Evolutionary conservation across 2,888 invertebrate species (phyloP), one percentile per base, ranked within the genome.

Genomic region (Chloroclystis v-ata): DNA sequence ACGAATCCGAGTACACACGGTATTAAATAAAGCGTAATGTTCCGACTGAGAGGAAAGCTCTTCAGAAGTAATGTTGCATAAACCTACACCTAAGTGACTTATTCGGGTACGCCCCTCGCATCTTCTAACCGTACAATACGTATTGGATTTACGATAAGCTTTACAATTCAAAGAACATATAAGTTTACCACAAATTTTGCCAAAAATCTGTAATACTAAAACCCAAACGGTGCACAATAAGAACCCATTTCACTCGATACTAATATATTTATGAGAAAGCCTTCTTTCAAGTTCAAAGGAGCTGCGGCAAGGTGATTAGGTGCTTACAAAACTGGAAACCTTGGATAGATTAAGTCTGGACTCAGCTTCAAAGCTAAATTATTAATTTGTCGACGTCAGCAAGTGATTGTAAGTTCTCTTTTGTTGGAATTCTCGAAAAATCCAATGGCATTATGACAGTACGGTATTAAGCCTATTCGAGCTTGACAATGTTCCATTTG

Each of bases 141-240:
- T 58, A 70, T 65, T 62, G 59, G 56, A 65, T 67, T 69, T 69
- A 70, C 61, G 67, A 69, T 61, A 60, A 63, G 53, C 46, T 60
- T 50, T 44, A 52, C 51, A 53, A 57, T 61, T 58, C 54, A 62
- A 63, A 60, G 55, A 52, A 60, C 56, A 56, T 63, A 65, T 58
- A 54, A 54, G 59, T 64, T 61, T 54, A 7, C 35, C 35, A 20
- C 20, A 35, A 35, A 20, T 33, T 33, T 20, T 6, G 20, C 7
- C 24, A n/a, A 20, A 6, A 20, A 16, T 35, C 14, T 20, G 10
- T 35, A 20, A 35, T 20, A 35, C 20, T 20, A 37, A 43, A 26
- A 40, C 51, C 42, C 30, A 37, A 41, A 49, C 30, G 47, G 48
- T 48, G 43, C 49, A 47, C 47, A 49, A 52, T 56, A 48, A 51